A percentile compares a stretch with the other conserved stretches of the same genome.
Evolutionary conservation across 1,140 invertebrate species (phyloP).

Genomic region (Trichonephila inaurata): DNA sequence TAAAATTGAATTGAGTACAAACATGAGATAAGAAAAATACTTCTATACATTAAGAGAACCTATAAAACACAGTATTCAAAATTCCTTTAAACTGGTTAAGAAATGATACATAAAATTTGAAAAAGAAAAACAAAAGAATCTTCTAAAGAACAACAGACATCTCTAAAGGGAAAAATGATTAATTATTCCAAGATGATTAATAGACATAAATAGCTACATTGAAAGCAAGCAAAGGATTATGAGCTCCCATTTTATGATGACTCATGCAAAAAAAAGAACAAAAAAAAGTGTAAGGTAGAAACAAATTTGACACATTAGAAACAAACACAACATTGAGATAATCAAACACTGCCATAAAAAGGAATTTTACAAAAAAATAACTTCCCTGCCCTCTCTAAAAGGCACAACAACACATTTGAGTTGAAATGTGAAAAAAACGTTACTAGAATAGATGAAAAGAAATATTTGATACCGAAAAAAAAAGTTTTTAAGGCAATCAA

Average conservation of each 20-base stretch:
- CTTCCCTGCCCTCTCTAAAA: too few species aligned
- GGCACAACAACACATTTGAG: too few species aligned
- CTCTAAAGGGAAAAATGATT: background rate
- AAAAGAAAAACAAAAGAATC: background rate
- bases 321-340: too few species aligned
- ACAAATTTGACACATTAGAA: too few species aligned
- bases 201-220: constrained; percentile 29
- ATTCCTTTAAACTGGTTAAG: background rate
- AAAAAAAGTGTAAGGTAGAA: background rate
- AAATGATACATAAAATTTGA: background rate
- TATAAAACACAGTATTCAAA: background rate
- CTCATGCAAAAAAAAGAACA: background rate
- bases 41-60: background rate
- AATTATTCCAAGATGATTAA: background rate
- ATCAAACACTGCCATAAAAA: too few species aligned
- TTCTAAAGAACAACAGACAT: background rate
- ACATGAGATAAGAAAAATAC: background rate
- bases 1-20: background rate
- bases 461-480: too few species aligned
- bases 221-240: constrained; percentile 34
- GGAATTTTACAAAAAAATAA: too few species aligned
- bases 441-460: too few species aligned
- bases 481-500: too few species aligned
- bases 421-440: too few species aligned
- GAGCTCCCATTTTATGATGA: background rate